Evolutionary conservation across 2,797 vertebrate species (phyloP), one percentile per base, ranked within the genome.

Genomic region (Bradypus variegatus): DNA sequence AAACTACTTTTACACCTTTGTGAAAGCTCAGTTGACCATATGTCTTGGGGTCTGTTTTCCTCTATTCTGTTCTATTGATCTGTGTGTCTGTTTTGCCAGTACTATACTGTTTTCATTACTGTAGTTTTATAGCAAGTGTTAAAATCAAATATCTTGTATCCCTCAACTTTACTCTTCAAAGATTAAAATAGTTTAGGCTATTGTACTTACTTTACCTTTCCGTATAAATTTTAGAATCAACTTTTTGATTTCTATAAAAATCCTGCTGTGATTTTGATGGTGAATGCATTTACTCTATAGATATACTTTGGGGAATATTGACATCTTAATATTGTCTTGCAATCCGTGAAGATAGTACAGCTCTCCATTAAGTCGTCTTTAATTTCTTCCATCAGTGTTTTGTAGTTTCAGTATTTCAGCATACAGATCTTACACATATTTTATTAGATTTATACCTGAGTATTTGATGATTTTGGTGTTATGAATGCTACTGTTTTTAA

Each of bases 301-400:
- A 31, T 67, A 19, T 12, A 48, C 50, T 92, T 93, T 75, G 45
- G 25, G 18, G 58, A 67, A 81, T 78, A 76, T 45, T 85, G 76
- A 5, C 41, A 62, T 79, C 75, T 76, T 88, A 90, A 91, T 5
- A 81, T 0, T 86, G 60, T 9, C 23, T 92, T 87, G 41, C 48
- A 77, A 23, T 90, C 62, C 38, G 36, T 76, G 62, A 77, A 88
- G n/a, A 45, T 75, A 27, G 33, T 91, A 14, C 6, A 48, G 67
- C 9, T 75, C 65, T 85, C 79, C 21, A 72, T 91, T 94, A 89
- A n/a, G 19, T 23, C 27, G 58, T 84, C 41, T 93, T 88, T 83
- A 31, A 87, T 91, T 86, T 89, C 31, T 92, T 85, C 83, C 18
- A 77, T 69, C 45, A 72, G 36, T 91, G 18, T 89, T 85, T 80